Conservation (phyloP, 2,888 invertebrate species). For the Bombylius discolor region DNA sequence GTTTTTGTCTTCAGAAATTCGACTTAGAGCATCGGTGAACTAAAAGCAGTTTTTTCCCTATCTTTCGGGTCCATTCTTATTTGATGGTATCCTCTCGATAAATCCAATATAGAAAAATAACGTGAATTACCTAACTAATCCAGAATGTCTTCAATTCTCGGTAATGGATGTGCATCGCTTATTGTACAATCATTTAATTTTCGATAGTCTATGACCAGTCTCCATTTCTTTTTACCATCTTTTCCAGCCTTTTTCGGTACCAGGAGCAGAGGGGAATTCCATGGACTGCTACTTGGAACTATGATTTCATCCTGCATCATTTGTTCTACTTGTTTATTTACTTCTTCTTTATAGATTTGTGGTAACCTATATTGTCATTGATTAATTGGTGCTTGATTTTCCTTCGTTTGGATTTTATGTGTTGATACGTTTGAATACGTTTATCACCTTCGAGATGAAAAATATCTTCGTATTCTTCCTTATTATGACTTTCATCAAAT, state of each 20-base stretch:
- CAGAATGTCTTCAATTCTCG: constrained; percentile 12
- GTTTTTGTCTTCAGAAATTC: background rate
- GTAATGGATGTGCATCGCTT: constrained; percentile 6
- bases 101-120: constrained; percentile 28
- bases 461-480: too few relatives aligned
- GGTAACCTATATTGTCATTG: background rate
- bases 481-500: too few relatives aligned
- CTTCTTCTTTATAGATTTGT: too few relatives aligned
- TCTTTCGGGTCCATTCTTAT: constrained; percentile 18
- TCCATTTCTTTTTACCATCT: background rate
- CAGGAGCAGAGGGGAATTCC: constrained; percentile 2
- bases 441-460: background rate
- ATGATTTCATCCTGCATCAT: constrained; percentile 22
- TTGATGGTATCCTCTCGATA: constrained; percentile 31
- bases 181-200: constrained; percentile 11
- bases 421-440: background rate
- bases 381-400: background rate
- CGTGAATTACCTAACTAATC: constrained; percentile 11
- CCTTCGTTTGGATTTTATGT: background rate
- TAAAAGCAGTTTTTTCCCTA: constrained; percentile 12
- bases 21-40: too few relatives aligned
- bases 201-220: background rate
- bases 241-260: background rate
- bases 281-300: constrained; percentile 15
- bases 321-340: constrained; percentile 5